phyloP scores from a whole-genome alignment of 2,888 invertebrate species.

The Palloptera scutellata region DNA sequence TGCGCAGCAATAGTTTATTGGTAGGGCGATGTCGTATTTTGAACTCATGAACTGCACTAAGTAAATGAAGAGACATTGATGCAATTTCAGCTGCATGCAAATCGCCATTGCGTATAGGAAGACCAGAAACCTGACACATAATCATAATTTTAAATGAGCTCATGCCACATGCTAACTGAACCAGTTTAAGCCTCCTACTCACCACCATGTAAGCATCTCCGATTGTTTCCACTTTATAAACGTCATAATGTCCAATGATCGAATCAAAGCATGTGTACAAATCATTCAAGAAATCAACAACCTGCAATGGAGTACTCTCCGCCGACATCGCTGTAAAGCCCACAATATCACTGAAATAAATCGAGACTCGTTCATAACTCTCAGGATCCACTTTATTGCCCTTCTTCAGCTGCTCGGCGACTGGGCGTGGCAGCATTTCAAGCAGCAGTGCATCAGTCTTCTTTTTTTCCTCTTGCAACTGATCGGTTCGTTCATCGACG shows the following conservation, averaged over 20 bases:
- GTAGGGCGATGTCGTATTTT: constrained; percentile 86
- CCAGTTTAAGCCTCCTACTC: constrained; percentile 36
- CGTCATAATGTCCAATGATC: constrained; percentile 90
- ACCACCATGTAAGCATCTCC: constrained; percentile 95
- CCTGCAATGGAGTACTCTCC: constrained; percentile 88
- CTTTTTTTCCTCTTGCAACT: constrained; percentile 93
- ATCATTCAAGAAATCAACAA: constrained; percentile 92
- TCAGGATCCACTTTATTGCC: constrained; percentile 91
- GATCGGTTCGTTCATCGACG: constrained; percentile 93
- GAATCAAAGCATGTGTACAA: constrained; percentile 95
- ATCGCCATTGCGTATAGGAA: constrained; percentile 88
- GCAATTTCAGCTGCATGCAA: constrained; percentile 93
- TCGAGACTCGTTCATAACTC: constrained; percentile 85
- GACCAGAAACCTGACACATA: constrained; percentile 75
- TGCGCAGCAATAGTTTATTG: constrained; percentile 83
- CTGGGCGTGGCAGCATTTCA: constrained; percentile 87
- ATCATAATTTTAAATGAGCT: not conserved
- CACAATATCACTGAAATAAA: constrained; percentile 95
- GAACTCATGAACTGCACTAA: constrained; percentile 85
- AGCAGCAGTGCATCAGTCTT: constrained; percentile 90
- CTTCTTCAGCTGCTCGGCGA: constrained; percentile 91
- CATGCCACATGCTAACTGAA: not conserved
- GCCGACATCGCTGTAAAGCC: constrained; percentile 94
- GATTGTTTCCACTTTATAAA: constrained; percentile 93
- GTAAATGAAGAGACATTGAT: constrained; percentile 87